Evolutionary conservation across 2,797 vertebrate species (phyloP).

Genomic region (Ctenosaura bakeri): DNA sequence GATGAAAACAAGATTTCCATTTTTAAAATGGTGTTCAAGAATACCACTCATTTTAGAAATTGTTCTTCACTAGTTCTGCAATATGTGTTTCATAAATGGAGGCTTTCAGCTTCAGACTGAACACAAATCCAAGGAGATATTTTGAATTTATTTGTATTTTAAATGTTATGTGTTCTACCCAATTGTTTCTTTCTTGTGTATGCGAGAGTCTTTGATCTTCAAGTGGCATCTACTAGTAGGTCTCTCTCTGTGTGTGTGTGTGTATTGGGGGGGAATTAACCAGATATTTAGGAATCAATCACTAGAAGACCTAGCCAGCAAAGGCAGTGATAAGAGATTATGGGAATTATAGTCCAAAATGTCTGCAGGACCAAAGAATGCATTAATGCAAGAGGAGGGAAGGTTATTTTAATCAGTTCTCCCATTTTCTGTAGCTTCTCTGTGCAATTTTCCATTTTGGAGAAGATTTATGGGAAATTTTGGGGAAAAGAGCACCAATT

Average conservation of each 20-base stretch:
- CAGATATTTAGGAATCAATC: neutral
- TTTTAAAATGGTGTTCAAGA: neutral
- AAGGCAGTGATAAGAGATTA: neutral
- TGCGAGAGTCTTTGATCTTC: neutral
- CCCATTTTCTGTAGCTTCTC: neutral
- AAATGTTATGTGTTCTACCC: no score
- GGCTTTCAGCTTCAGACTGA: no score
- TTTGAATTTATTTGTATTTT: no score
- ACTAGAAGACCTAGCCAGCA: neutral
- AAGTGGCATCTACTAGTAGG: neutral
- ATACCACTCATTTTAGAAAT: neutral
- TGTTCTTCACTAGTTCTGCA: no score
- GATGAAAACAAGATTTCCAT: neutral
- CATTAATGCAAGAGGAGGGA: neutral
- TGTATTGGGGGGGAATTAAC: no score
- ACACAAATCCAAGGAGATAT: no score
- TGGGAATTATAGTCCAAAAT: neutral
- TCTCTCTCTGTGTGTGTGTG: neutral
- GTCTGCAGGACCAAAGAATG: neutral
- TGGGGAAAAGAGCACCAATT: neutral
- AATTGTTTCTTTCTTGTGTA: no score
- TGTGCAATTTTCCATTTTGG: neutral
- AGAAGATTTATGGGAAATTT: neutral
- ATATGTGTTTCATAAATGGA: no score
- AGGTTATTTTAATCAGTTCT: neutral